Conservation (phyloP, 2,113 vertebrate genomes). For the Heterotis niloticus region DNA sequence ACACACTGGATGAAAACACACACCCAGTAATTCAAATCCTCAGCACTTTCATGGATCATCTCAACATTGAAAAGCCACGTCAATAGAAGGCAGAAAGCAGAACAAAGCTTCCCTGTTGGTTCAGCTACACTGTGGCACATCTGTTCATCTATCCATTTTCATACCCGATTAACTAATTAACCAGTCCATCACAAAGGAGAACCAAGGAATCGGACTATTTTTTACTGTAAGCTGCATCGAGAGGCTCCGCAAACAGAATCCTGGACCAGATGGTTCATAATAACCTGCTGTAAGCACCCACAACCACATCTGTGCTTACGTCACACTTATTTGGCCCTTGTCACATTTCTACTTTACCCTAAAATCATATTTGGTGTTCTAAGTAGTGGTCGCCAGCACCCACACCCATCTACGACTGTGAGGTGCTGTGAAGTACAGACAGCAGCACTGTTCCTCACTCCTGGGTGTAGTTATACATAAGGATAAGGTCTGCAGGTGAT, state of each 20-base stretch:
- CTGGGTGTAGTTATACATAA: too few relatives aligned
- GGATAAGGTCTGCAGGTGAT: background rate
- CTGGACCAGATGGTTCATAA: constrained; percentile 10
- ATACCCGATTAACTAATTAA: too few relatives aligned
- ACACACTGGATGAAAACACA: background rate
- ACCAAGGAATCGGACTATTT: too few relatives aligned
- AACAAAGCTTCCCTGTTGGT: too few relatives aligned
- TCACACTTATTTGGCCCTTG: background rate
- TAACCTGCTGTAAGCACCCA: background rate
- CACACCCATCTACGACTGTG: background rate
- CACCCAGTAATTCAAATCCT: background rate
- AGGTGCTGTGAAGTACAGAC: background rate
- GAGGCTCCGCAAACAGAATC: background rate
- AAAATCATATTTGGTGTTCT: background rate
- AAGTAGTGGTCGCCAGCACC: background rate
- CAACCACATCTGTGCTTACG: background rate
- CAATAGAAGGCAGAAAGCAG: too few relatives aligned
- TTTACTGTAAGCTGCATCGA: background rate
- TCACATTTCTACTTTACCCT: background rate
- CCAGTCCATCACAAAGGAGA: too few relatives aligned
- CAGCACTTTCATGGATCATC: too few relatives aligned
- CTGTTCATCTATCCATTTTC: too few relatives aligned
- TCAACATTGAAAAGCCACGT: too few relatives aligned
- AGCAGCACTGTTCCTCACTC: background rate
- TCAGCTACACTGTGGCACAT: too few relatives aligned